phyloP scores from a whole-genome alignment of 2,888 invertebrate species.

The Drosophila monieri region DNA sequence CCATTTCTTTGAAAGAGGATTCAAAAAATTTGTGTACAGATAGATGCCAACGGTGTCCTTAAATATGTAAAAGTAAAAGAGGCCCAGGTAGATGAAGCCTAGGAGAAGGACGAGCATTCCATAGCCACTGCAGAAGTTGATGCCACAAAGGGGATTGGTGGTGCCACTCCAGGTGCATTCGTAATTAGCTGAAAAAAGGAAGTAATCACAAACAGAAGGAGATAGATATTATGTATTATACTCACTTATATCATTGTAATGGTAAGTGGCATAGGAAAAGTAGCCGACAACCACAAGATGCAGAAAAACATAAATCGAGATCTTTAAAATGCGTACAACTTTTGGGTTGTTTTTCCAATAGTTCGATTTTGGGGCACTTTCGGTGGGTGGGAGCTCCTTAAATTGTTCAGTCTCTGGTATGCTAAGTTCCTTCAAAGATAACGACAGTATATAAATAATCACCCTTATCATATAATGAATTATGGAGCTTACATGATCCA shows the following conservation, averaged over 20 bases:
- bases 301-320: conserved; percentile 49
- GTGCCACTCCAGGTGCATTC: conserved; percentile 40
- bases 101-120: conserved; percentile 89
- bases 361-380: neutral
- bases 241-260: conserved; percentile 77
- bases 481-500: conserved; percentile 66
- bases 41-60: conserved; percentile 85
- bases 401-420: conserved; percentile 23
- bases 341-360: conserved; percentile 13
- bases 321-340: conserved; percentile 45
- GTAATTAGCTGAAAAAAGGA: conserved; percentile 39
- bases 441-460: neutral
- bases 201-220: neutral
- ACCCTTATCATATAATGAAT: no score
- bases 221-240: neutral
- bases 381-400: conserved; percentile 39
- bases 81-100: conserved; percentile 86
- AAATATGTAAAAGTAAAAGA: conserved; percentile 87
- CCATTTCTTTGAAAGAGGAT: conserved; percentile 72
- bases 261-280: conserved; percentile 82
- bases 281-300: conserved; percentile 76
- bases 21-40: conserved; percentile 58
- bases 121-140: conserved; percentile 87
- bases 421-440: conserved; percentile 37
- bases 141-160: conserved; percentile 63